Evolutionary conservation across 2,113 vertebrate genomes (phyloP).

Genomic region (Charadrius vociferus): DNA sequence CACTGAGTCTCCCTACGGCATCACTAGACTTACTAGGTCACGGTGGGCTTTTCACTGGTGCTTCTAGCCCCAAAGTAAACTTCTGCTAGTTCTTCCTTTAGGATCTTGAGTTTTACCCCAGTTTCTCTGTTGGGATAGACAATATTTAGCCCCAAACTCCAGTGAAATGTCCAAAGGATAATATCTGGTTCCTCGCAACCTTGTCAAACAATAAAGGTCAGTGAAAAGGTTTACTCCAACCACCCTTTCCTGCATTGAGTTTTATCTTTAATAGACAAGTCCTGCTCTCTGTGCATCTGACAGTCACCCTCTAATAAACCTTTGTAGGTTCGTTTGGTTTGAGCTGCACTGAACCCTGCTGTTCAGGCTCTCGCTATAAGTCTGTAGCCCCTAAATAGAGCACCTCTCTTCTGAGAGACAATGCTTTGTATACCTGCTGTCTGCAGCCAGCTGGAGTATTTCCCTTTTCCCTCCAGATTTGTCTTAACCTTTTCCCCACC

Average conservation of each 20-base stretch:
- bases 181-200: neutral
- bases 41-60: neutral
- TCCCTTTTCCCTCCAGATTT: slow-evolving; percentile 25
- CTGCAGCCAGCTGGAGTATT: slow-evolving; percentile 19
- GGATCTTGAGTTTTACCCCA: neutral
- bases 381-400: slow-evolving; percentile 47
- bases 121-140: neutral
- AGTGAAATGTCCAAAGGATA: neutral
- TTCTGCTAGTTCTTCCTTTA: neutral
- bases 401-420: slow-evolving; percentile 45
- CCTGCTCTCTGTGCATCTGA: slow-evolving; percentile 25
- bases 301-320: slow-evolving; percentile 36
- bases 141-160: neutral
- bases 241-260: neutral
- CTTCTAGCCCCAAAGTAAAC: neutral
- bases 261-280: slow-evolving; percentile 59
- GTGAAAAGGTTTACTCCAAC: slow-evolving; percentile 34
- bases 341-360: slow-evolving; percentile 44
- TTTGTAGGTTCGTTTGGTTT: slow-evolving; percentile 62
- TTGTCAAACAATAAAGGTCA: slow-evolving; percentile 44
- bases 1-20: neutral
- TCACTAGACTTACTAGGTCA: neutral
- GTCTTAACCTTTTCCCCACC: slow-evolving; percentile 42
- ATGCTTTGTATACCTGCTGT: slow-evolving; percentile 11
- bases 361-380: neutral